Conservation (phyloP, 2,888 invertebrate species). For the Nyleta sp. region DNA sequence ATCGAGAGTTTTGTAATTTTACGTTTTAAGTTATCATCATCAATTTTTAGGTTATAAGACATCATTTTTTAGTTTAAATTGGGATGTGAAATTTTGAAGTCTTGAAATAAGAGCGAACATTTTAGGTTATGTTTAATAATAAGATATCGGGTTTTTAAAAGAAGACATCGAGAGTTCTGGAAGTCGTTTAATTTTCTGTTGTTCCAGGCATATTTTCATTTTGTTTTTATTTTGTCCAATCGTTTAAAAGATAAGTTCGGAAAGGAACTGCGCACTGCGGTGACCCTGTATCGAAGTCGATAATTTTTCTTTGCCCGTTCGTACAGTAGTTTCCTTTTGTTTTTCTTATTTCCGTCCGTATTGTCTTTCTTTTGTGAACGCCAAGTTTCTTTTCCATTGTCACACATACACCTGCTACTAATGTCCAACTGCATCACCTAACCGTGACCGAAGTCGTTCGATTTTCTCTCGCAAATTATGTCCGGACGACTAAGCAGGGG, state of each 20-base stretch:
- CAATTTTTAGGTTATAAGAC: too few species aligned
- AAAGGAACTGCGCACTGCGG: slow-evolving; percentile 24
- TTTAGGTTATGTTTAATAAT: too few species aligned
- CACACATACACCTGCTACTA: slow-evolving; percentile 36
- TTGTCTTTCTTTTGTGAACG: slow-evolving; percentile 27
- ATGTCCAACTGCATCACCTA: slow-evolving; percentile 35
- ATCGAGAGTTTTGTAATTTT: too few species aligned
- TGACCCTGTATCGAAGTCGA: slow-evolving; percentile 34
- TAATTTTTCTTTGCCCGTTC: slow-evolving; percentile 38
- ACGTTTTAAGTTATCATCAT: too few species aligned
- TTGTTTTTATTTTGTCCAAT: too few species aligned
- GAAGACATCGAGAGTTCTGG: too few species aligned
- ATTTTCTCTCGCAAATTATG: slow-evolving; percentile 67
- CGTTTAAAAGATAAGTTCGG: slow-evolving; percentile 8
- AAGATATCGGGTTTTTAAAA: too few species aligned
- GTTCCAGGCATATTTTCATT: too few species aligned
- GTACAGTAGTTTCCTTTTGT: slow-evolving; percentile 15
- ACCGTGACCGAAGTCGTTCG: slow-evolving; percentile 33
- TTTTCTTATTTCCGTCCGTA: slow-evolving; percentile 30
- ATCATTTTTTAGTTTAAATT: too few species aligned
- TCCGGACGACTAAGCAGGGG: slow-evolving; percentile 63
- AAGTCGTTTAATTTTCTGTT: too few species aligned
- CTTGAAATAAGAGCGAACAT: too few species aligned
- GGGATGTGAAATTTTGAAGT: too few species aligned
- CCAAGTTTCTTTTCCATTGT: slow-evolving; percentile 33